Evolutionary conservation across 1,140 invertebrate genomes (phyloP).

Genomic region (Microvelia longipes): DNA sequence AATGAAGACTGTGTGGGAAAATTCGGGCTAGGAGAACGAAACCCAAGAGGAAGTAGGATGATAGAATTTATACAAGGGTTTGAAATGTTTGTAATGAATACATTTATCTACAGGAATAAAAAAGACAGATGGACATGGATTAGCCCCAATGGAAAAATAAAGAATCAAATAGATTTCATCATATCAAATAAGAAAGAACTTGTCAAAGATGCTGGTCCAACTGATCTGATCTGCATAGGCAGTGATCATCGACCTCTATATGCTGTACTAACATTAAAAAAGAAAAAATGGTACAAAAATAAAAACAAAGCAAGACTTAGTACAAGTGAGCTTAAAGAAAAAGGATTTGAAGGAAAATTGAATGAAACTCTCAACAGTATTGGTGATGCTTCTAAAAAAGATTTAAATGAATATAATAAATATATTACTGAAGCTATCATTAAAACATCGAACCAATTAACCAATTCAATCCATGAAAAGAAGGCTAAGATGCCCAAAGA

Average conservation of each 20-base stretch:
- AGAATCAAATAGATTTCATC: slow-evolving; percentile 1
- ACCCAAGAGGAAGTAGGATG: background rate
- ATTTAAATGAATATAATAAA: background rate
- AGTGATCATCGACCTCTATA: background rate
- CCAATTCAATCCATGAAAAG: background rate
- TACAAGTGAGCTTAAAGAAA: background rate
- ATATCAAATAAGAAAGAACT: background rate
- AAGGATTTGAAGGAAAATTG: background rate
- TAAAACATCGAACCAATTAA: background rate
- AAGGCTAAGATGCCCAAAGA: background rate
- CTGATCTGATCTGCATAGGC: background rate
- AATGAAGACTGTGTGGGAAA: background rate
- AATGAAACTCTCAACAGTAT: background rate
- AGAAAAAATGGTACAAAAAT: background rate
- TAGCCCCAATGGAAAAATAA: background rate
- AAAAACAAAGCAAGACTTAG: background rate
- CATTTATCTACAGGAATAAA: background rate
- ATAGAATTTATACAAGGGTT: background rate
- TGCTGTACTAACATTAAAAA: background rate
- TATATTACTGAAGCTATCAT: background rate
- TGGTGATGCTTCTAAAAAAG: background rate
- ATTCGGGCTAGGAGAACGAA: background rate
- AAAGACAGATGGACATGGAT: slow-evolving; percentile 3
- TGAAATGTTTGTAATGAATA: background rate
- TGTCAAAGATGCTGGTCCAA: background rate